Conservation (phyloP, 2,113 vertebrate species). For the Chaenogobius annularis region DNA sequence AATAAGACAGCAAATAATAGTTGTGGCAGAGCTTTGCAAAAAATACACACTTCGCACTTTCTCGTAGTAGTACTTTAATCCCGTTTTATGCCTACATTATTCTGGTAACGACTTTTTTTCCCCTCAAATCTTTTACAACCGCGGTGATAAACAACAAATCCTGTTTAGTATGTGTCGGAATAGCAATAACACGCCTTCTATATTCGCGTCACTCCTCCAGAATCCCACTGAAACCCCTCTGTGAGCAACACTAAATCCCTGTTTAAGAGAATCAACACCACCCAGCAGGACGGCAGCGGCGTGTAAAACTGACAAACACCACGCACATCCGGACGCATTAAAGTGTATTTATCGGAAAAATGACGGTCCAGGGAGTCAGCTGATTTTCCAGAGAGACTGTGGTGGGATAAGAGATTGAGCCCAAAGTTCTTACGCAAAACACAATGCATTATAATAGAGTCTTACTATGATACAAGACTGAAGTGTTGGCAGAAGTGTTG, state of each 20-base stretch:
- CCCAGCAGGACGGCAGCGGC: constrained; percentile 2
- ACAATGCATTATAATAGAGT: not conserved
- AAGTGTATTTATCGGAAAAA: constrained; percentile 1
- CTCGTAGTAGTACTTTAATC: not conserved
- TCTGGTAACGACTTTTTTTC: constrained; percentile 14
- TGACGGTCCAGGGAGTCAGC: constrained; percentile 2
- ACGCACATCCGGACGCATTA: not conserved
- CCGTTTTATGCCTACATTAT: constrained; percentile 15
- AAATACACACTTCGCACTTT: not conserved
- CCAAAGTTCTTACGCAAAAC: constrained; percentile 4
- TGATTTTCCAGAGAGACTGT: constrained; percentile 1
- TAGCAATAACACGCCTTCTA: constrained; percentile 27
- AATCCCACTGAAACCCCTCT: constrained; percentile 37
- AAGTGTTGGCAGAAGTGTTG: not conserved
- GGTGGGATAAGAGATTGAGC: not conserved
- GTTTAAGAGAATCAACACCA: constrained; percentile 40
- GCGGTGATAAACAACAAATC: constrained; percentile 47
- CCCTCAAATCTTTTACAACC: constrained; percentile 36
- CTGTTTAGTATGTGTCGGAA: not conserved
- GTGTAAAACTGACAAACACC: constrained; percentile 27
- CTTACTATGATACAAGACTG: not conserved
- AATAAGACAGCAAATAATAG: not conserved
- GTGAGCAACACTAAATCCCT: constrained; percentile 42
- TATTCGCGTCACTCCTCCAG: constrained; percentile 17
- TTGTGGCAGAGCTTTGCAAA: not conserved